phyloP scores from a whole-genome alignment of 2,888 invertebrate genomes.

The Lochmaea crataegi region DNA sequence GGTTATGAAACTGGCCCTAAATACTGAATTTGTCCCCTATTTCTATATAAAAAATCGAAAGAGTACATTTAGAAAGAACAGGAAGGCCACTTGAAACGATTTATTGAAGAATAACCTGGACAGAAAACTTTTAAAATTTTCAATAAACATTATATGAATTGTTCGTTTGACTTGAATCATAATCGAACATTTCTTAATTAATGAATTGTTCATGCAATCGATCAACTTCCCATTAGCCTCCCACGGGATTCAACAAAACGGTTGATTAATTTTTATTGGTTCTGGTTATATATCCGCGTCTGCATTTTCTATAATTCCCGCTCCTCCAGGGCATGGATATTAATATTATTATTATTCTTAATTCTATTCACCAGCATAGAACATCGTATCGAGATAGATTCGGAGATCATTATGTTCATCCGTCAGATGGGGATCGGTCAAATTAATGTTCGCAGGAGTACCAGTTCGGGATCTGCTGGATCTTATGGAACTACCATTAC shows the following conservation, averaged over 20 bases:
- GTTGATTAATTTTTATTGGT: conserved; percentile 14
- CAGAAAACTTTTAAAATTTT: no score
- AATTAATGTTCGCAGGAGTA: conserved; percentile 71
- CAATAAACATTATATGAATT: no score
- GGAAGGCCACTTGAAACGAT: no score
- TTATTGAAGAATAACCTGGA: no score
- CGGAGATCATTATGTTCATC: conserved; percentile 70
- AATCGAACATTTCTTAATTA: no score
- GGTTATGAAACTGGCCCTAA: no score
- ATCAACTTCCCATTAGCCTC: not conserved
- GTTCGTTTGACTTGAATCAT: no score
- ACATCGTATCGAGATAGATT: conserved; percentile 71
- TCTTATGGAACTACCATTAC: conserved; percentile 67
- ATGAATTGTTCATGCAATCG: not conserved
- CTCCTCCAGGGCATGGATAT: no score
- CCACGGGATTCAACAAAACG: conserved; percentile 15
- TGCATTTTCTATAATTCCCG: not conserved
- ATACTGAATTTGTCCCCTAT: no score
- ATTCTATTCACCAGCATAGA: conserved; percentile 85
- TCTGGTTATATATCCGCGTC: conserved; percentile 1
- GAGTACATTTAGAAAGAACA: no score
- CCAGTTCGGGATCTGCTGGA: conserved; percentile 69
- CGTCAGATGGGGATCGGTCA: conserved; percentile 72
- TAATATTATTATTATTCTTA: conserved; percentile 83
- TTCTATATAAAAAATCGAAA: no score